A percentile compares a stretch with the other conserved stretches of the same genome.
These are phyloP conservation scores for Centruroides sculpturatus DNA, from an alignment of 1,140 invertebrate species.

Conservation along the genomic window DNA sequence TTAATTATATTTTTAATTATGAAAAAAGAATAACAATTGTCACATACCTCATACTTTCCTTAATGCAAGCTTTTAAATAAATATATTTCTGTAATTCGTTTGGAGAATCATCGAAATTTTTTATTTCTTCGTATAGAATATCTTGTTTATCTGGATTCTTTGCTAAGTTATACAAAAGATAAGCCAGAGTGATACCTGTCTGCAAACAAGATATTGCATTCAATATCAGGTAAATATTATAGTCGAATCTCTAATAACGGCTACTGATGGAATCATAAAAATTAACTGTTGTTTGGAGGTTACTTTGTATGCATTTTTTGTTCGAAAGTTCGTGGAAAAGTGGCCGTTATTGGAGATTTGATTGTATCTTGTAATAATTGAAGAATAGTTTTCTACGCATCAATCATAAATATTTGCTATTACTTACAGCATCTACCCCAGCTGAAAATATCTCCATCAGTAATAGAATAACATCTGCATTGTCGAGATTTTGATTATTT, in stretches of 20 bases:
- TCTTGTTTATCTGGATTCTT: slow-evolving; percentile 39
- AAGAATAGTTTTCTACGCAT: too few relatives aligned
- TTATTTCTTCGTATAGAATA: slow-evolving; percentile 46
- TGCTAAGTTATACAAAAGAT: slow-evolving; percentile 64
- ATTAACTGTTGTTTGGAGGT: background rate
- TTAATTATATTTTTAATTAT: background rate
- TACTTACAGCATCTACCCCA: slow-evolving; percentile 64
- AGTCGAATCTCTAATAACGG: too few relatives aligned
- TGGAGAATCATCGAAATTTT: slow-evolving; percentile 4
- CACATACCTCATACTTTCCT: slow-evolving; percentile 27
- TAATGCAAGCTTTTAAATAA: slow-evolving; percentile 63
- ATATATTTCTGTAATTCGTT: slow-evolving; percentile 32
- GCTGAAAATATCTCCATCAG: slow-evolving; percentile 71
- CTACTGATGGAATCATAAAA: too few relatives aligned
- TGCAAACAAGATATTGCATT: slow-evolving; percentile 31
- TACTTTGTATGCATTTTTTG: background rate
- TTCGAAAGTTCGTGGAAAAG: background rate
- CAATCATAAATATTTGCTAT: too few relatives aligned
- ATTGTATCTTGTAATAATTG: too few relatives aligned
- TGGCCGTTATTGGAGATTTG: background rate
- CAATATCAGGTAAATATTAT: background rate
- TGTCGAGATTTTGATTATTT: background rate
- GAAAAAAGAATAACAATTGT: background rate
- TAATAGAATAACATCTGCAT: slow-evolving; percentile 48
- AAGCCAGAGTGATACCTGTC: slow-evolving; percentile 65